Conservation (phyloP, 2,797 vertebrate genomes). For the Crocidura indochinensis region DNA sequence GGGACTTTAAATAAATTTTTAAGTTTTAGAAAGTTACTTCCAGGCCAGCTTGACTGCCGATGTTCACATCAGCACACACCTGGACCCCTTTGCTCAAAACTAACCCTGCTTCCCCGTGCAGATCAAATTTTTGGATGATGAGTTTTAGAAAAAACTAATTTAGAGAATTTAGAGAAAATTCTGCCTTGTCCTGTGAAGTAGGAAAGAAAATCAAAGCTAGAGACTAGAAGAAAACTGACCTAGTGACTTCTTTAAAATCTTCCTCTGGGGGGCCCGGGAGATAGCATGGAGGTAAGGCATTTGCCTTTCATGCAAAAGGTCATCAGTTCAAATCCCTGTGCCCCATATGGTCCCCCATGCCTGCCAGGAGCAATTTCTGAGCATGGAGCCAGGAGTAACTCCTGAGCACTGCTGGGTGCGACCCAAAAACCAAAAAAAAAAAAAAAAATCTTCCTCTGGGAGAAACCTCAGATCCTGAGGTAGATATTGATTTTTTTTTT, state of each 20-base stretch:
- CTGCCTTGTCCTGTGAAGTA: too few relatives aligned
- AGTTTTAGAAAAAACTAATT: not conserved
- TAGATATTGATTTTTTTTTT: not conserved
- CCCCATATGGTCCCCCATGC: too few relatives aligned
- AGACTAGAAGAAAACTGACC: not conserved
- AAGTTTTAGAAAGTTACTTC: too few relatives aligned
- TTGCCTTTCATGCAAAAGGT: too few relatives aligned
- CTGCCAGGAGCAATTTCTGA: too few relatives aligned
- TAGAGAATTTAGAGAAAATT: not conserved
- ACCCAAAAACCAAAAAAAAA: too few relatives aligned
- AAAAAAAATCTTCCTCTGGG: not conserved
- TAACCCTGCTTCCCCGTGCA: not conserved
- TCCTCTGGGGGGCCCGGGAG: too few relatives aligned
- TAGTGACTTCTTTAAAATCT: slow-evolving; percentile 5
- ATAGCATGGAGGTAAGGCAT: too few relatives aligned
- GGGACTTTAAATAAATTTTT: too few relatives aligned
- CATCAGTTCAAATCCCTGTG: too few relatives aligned
- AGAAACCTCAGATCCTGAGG: not conserved
- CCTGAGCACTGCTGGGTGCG: too few relatives aligned
- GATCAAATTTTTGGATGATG: slow-evolving; percentile 17
- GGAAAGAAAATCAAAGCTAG: slow-evolving; percentile 27
- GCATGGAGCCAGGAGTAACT: too few relatives aligned
- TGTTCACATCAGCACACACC: not conserved
- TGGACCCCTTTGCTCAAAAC: slow-evolving; percentile 18
- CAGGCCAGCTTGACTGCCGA: slow-evolving; percentile 47